Evolutionary conservation across 2,888 invertebrate genomes (phyloP), one percentile per base, ranked within the genome.

Genomic region (Apodemia duryi): DNA sequence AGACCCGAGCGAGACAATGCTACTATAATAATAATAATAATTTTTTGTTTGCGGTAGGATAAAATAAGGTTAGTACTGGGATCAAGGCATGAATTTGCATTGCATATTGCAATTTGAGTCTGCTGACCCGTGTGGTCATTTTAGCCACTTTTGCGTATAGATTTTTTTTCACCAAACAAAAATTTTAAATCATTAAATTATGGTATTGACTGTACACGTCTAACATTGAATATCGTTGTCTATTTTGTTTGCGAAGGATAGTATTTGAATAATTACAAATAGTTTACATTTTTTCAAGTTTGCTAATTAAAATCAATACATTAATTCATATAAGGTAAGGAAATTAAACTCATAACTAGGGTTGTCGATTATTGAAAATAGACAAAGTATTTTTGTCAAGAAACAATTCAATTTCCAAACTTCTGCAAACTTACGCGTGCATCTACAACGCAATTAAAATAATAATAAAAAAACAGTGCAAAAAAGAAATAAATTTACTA

Each of bases 181-280:
- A 6, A 46, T 49, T 49, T 49, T 13, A 13, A 49, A 1, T 13
- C 3, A 49, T n/a, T 49, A 13, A n/a, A 49, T 49, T 49, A 5
- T 49, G 49, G n/a, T 51, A 6, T n/a, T 41, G 63, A 52, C 52
- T 54, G 52, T 54, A 54, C 52, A 10, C 51, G 28, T 54, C 52
- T 54, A 54, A 54, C 52, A 54, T 54, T 52, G 29, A 41, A 51
- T 52, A 52, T 41, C 51, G 52, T 62, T 62, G 62, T 62, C 28
- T 41, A 61, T 61, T 61, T 63, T 52, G 54, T 63, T 63, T 13
- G 35, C 64, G 66, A 76, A 73, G 71, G 70, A 77, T 71, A 75
- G 73, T 71, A 69, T 74, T 75, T 69, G 74, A 75, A 70, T 72
- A 77, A 77, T 76, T 78, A 78, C 72, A 68, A 74, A 81, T 82